Base-by-base conservation (phyloP, 2,797 vertebrate species). In the Pachyuromys duprasi region DNA sequence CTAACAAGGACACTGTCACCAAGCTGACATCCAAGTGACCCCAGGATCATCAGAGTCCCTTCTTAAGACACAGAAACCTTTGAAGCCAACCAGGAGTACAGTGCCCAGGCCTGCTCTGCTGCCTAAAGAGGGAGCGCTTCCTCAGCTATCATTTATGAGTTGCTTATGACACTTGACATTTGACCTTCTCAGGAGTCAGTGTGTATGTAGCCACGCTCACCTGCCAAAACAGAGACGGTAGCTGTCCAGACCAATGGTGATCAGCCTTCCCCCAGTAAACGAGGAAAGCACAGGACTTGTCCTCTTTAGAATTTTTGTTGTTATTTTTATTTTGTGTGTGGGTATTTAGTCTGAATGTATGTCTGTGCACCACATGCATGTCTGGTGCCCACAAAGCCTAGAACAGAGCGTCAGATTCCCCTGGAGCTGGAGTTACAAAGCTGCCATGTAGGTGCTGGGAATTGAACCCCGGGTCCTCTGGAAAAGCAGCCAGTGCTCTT, bases 161-260 rank as follows among this genome's bases (percentile, higher is more conserved):
- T 8, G 53, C 12, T 17, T 3, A 80, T 0, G 3, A 90, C 69
- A 24, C 78, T 31, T 53, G 45, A n/a, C 72, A 2, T 70, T 11
- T 33, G 83, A 72, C 60, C 42, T 67, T 79, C 70, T 22, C 12
- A 15, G 4, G 15, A 24, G 53, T 28, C 26, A 5, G 39, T 0
- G 2, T 49, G 26, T 9, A 60, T 49, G 2, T 42, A 7, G 28
- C 5, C 55, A 55, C 0, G 0, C 6, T 8, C 14, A 8, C 55
- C 75, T 28, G 22, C 26, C n/a, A 8, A 63, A 22, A 24, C 75
- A 28, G 33, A 18, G 15, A 9, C 0, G 0, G 42, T 1, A 3
- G 14, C 26, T 57, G 53, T 84, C 12, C 24, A 36, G 33, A 42
- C 39, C 89, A 22, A 6, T 13, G 1, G 62, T 62, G 45, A 13